These are phyloP conservation scores for Littorina saxatilis DNA, from an alignment of 1,140 invertebrate genomes.

Conservation along the genomic window DNA sequence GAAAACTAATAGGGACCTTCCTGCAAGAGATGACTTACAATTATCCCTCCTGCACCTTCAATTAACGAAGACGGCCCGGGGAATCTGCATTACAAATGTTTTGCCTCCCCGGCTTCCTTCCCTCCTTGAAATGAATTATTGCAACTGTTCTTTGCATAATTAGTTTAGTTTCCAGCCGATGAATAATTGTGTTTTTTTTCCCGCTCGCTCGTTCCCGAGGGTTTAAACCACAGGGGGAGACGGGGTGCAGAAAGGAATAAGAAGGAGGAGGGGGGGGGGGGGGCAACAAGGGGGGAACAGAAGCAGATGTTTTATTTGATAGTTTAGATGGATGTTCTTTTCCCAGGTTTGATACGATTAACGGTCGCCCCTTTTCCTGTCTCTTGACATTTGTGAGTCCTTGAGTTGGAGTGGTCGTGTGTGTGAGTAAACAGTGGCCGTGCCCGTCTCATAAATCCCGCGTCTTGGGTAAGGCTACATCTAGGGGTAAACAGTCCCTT, in stretches of 20 bases:
- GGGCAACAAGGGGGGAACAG: not conserved
- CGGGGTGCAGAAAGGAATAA: not conserved
- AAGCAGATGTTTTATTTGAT: constrained; percentile 16
- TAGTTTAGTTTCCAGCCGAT: constrained; percentile 17
- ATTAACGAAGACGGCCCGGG: not conserved
- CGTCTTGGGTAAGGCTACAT: no score
- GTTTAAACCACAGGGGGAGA: not conserved
- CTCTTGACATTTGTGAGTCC: not conserved
- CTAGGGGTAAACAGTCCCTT: no score
- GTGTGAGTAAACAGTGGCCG: not conserved
- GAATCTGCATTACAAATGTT: constrained; percentile 8
- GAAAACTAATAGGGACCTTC: not conserved
- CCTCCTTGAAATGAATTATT: constrained; percentile 5
- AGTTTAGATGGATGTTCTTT: not conserved
- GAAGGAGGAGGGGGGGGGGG: no score
- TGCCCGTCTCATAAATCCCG: not conserved
- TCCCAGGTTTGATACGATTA: not conserved
- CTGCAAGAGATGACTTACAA: not conserved
- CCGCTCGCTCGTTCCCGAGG: not conserved
- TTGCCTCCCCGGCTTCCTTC: not conserved
- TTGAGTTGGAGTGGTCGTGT: not conserved
- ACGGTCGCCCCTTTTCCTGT: not conserved
- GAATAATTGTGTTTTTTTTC: not conserved
- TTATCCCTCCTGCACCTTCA: not conserved
- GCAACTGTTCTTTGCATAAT: constrained; percentile 15